A percentile compares a stretch with the other conserved stretches of the same genome.
Evolutionary conservation across 2,888 invertebrate species (phyloP).

Genomic region (Pterostichus niger): DNA sequence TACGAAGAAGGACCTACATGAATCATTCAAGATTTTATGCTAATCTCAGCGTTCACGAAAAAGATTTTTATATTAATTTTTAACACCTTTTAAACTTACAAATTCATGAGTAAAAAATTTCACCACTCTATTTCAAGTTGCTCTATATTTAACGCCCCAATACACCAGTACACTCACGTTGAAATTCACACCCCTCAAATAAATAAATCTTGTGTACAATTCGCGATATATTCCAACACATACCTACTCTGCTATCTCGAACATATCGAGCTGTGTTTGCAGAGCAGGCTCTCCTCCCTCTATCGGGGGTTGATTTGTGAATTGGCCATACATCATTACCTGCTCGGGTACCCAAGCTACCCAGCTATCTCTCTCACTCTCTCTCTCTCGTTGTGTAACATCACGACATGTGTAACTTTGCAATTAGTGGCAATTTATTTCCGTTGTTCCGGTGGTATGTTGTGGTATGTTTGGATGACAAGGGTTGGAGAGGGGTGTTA

Average conservation of each 20-base stretch:
- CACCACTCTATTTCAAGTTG: too few species aligned
- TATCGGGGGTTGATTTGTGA: constrained; percentile 1
- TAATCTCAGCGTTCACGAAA: too few species aligned
- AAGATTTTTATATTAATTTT: too few species aligned
- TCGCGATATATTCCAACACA: not conserved
- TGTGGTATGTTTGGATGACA: not conserved
- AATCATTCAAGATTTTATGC: too few species aligned
- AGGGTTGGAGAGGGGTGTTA: not conserved
- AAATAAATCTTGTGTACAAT: constrained; percentile 20
- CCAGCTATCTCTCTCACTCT: not conserved
- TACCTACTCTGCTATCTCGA: not conserved
- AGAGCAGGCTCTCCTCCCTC: not conserved
- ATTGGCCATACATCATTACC: constrained; percentile 13
- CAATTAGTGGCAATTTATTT: constrained; percentile 53
- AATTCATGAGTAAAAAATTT: too few species aligned
- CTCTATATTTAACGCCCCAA: too few species aligned
- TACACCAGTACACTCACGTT: not conserved
- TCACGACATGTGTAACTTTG: constrained; percentile 49
- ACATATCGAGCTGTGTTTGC: constrained; percentile 9
- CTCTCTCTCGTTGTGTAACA: not conserved
- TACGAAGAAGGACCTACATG: too few species aligned
- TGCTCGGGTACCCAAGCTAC: not conserved
- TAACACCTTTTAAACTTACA: too few species aligned
- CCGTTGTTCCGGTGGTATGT: constrained; percentile 14
- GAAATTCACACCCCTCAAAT: constrained; percentile 41